A percentile compares a stretch with the other conserved stretches of the same genome.
Conservation (phyloP, 2,888 invertebrate genomes). For the Phlogophora meticulosa region DNA sequence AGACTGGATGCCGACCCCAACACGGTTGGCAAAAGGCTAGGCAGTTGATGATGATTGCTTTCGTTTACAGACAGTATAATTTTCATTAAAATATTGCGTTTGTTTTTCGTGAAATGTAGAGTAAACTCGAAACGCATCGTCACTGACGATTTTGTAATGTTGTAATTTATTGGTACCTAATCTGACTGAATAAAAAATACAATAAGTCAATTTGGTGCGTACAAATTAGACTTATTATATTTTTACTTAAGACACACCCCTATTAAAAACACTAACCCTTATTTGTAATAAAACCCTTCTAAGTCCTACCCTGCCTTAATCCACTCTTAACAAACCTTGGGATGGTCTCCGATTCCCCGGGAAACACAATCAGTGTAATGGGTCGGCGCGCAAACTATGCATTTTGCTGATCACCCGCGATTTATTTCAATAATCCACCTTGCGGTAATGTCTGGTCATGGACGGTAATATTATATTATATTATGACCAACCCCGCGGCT, state of each 20-base stretch:
- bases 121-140: too few species aligned
- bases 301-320: conserved; percentile 33
- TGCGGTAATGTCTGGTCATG: conserved; percentile 69
- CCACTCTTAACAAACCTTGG: conserved; percentile 56
- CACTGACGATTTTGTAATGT: too few species aligned
- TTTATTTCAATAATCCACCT: conserved; percentile 84
- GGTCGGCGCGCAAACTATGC: conserved; percentile 76
- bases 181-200: too few species aligned
- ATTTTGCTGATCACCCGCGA: conserved; percentile 82
- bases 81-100: too few species aligned
- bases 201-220: too few species aligned
- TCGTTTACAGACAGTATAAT: too few species aligned
- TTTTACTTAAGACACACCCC: not conserved
- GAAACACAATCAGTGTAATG: conserved; percentile 82
- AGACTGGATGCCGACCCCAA: too few species aligned
- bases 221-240: not conserved
- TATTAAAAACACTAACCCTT: not conserved
- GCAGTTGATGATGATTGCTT: too few species aligned
- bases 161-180: too few species aligned
- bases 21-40: too few species aligned
- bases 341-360: conserved; percentile 50
- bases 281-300: conserved; percentile 10
- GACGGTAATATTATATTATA: conserved; percentile 73
- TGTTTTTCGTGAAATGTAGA: too few species aligned
- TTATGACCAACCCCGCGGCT: conserved; percentile 59